Conservation (phyloP, 2,888 invertebrate genomes). For the Cataglyphis cursor region DNA sequence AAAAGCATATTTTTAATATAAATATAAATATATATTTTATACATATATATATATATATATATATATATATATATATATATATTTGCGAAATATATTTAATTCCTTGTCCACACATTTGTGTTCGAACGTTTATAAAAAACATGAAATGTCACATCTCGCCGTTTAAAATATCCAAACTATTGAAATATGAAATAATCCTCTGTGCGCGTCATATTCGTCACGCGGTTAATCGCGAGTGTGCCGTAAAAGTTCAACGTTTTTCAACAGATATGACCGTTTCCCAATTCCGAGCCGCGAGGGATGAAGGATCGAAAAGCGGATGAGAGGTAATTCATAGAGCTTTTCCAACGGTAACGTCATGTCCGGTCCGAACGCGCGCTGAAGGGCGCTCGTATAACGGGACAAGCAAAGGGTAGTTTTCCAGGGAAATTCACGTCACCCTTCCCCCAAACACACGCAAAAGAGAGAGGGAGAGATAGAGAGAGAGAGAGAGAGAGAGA, state of each 20-base stretch:
- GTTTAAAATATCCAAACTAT: conserved; percentile 19
- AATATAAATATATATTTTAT: neutral
- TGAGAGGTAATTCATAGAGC: conserved; percentile 33
- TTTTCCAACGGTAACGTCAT: conserved; percentile 39
- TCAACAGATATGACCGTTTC: conserved; percentile 25
- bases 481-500: no score
- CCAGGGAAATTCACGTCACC: conserved; percentile 25
- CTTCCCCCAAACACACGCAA: conserved; percentile 39
- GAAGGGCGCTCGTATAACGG: conserved; percentile 16
- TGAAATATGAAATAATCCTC: conserved; percentile 45
- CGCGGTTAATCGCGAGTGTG: conserved; percentile 33
- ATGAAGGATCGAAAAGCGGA: conserved; percentile 53
- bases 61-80: neutral
- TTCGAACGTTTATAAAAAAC: conserved; percentile 15
- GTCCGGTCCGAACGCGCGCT: conserved; percentile 14
- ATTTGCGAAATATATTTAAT: conserved; percentile 3
- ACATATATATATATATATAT: no score
- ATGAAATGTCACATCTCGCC: neutral
- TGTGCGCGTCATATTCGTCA: conserved; percentile 34
- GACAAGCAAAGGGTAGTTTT: conserved; percentile 31
- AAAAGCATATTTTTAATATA: conserved; percentile 6
- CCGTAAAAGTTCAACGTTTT: conserved; percentile 28
- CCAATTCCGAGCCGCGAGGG: conserved; percentile 36
- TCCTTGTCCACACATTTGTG: neutral
- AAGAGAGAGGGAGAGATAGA: neutral